phyloP scores from a whole-genome alignment of 2,797 vertebrate species.

The Orientallactaga sibirica region DNA sequence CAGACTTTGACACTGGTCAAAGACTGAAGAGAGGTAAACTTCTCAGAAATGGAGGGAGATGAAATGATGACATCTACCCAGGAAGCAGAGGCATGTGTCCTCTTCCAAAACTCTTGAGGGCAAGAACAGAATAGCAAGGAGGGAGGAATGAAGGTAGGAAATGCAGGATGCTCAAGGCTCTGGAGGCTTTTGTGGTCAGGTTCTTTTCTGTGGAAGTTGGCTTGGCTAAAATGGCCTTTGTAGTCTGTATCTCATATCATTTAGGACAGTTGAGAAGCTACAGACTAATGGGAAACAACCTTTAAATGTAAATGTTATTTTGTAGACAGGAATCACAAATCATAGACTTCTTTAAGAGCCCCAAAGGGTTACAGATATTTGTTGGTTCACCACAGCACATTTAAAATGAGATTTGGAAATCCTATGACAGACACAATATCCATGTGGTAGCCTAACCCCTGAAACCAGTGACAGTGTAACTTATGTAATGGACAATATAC shows the following conservation, averaged over 20 bases:
- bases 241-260: no score
- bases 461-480: neutral
- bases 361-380: neutral
- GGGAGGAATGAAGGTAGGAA: neutral
- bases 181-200: neutral
- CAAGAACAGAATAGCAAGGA: neutral
- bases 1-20: neutral
- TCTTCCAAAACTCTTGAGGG: neutral
- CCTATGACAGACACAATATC: neutral
- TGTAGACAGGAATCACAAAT: neutral
- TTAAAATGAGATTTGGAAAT: constrained; percentile 5
- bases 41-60: neutral
- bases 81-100: no score
- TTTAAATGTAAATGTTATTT: neutral
- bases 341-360: neutral
- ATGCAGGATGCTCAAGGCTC: neutral
- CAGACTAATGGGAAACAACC: neutral
- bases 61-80: neutral
- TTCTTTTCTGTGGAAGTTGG: neutral
- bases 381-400: neutral
- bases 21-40: neutral
- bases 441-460: neutral
- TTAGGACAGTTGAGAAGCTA: neutral
- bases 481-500: neutral
- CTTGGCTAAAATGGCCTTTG: neutral